These are phyloP conservation scores for Physeter macrocephalus DNA, from an alignment of 2,113 vertebrate genomes.

Conservation along the genomic window DNA sequence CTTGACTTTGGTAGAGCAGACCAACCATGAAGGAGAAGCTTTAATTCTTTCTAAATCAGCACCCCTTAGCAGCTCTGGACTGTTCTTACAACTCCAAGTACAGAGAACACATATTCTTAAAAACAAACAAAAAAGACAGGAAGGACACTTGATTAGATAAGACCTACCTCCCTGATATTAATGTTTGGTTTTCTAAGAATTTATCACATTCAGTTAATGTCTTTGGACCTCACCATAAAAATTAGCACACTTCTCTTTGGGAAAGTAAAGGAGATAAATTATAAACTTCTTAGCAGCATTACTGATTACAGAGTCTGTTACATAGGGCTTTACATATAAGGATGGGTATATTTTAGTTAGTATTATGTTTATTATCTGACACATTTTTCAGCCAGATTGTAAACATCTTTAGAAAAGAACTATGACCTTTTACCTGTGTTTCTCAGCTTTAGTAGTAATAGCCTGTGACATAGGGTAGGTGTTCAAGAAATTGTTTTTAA, in stretches of 20 bases:
- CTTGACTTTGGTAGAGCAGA: background rate
- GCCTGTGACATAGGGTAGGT: background rate
- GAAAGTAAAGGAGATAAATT: background rate
- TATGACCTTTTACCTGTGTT: background rate
- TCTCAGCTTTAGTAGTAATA: background rate
- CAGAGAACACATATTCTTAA: background rate
- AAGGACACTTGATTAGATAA: background rate
- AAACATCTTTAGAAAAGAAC: background rate
- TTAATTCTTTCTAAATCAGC: background rate
- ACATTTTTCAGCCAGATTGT: background rate
- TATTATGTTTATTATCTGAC: background rate
- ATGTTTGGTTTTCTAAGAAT: background rate
- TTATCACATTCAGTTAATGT: background rate
- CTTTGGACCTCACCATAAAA: background rate
- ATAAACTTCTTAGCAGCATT: background rate
- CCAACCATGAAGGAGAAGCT: background rate
- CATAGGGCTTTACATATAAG: background rate
- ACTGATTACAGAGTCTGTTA: background rate
- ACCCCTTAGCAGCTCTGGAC: background rate
- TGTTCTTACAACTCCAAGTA: background rate
- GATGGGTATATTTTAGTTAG: background rate
- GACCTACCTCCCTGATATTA: background rate
- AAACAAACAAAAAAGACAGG: background rate
- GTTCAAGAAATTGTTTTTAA: background rate
- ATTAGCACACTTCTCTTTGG: background rate